Evolutionary conservation across 1,140 invertebrate genomes (phyloP).

Genomic region (Bombus sylvicola): DNA sequence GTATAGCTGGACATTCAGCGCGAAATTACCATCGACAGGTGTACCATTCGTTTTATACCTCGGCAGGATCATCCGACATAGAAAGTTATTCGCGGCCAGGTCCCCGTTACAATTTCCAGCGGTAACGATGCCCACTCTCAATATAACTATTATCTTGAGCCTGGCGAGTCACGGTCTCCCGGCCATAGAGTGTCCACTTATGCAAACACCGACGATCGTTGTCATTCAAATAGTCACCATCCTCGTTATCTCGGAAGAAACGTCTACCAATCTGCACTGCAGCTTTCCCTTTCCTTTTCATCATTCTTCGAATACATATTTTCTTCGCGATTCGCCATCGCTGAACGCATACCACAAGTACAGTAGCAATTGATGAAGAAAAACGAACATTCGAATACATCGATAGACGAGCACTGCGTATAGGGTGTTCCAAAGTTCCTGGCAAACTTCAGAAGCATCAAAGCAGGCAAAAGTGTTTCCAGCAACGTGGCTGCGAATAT

Average conservation of each 20-base stretch:
- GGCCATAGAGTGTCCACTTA: background rate
- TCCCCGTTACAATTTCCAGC: background rate
- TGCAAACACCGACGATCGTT: background rate
- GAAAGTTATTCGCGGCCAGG: background rate
- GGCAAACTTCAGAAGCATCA: no score
- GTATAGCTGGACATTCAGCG: background rate
- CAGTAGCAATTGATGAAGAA: background rate
- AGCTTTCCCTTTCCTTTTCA: background rate
- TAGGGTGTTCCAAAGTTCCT: no score
- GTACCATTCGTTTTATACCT: background rate
- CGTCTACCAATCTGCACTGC: background rate
- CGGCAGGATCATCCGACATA: constrained; percentile 11
- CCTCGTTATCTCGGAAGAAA: constrained; percentile 4
- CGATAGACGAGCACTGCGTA: no score
- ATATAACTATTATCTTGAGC: background rate
- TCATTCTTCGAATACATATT: background rate
- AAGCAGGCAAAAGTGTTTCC: no score
- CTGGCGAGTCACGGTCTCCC: background rate
- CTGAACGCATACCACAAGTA: background rate
- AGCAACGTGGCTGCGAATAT: no score
- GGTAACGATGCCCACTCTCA: background rate
- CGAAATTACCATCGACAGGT: constrained; percentile 25
- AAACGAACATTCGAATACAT: no score
- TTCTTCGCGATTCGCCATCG: background rate
- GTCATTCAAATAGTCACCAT: background rate